Evolutionary conservation across 2,797 vertebrate genomes (phyloP).

Genomic region (Adrianichthys oophorus): DNA sequence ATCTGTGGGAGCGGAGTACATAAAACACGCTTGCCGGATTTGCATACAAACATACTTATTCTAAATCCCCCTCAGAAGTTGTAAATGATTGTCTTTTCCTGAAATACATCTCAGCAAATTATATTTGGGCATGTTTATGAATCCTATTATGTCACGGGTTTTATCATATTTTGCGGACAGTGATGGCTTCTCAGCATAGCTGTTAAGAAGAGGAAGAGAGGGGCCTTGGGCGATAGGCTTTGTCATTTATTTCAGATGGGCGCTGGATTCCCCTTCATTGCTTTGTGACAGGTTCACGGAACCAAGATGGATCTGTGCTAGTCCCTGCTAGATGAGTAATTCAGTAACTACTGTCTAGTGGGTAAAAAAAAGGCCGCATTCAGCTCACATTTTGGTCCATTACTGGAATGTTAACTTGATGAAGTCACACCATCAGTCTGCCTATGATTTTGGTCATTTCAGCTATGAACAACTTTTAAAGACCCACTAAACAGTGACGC

Average conservation of each 20-base stretch:
- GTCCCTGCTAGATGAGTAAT: conserved; percentile 71
- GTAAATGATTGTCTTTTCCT: conserved; percentile 96
- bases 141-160: conserved; percentile 95
- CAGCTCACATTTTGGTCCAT: conserved; percentile 42
- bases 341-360: conserved; percentile 77
- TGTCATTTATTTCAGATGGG: conserved; percentile 86
- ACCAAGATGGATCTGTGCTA: conserved; percentile 77
- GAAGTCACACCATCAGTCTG: conserved; percentile 16
- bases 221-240: conserved; percentile 89
- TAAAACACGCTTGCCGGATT: conserved; percentile 88
- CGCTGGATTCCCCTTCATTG: conserved; percentile 77
- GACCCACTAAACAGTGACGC: conserved; percentile 45
- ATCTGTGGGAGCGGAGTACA: conserved; percentile 93
- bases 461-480: conserved; percentile 7
- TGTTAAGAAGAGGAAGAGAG: conserved; percentile 78
- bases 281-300: conserved; percentile 77
- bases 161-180: conserved; percentile 91
- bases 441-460: conserved; percentile 42
- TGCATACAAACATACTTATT: conserved; percentile 91
- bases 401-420: conserved; percentile 32
- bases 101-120: conserved; percentile 98
- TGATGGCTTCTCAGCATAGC: conserved; percentile 86
- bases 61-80: conserved; percentile 92
- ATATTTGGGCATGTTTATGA: conserved; percentile 96
- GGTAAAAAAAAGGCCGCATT: conserved; percentile 52